Conservation (phyloP, 2,888 invertebrate species). For the Cabera pusaria region DNA sequence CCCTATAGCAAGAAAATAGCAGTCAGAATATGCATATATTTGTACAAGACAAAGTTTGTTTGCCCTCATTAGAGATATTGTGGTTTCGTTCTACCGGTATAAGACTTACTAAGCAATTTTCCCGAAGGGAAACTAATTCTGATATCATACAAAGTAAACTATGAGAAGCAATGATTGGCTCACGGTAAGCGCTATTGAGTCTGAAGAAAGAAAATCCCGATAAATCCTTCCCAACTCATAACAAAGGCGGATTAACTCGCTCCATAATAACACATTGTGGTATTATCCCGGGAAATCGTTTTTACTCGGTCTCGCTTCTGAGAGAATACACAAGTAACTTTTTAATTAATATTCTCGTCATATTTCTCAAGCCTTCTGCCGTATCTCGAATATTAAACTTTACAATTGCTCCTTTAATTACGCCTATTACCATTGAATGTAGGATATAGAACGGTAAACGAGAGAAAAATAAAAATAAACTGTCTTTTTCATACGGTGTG, state of each 20-base stretch:
- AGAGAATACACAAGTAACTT: conserved; percentile 35
- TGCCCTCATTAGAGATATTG: conserved; percentile 22
- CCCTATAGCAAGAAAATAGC: conserved; percentile 18
- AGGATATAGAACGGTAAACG: conserved; percentile 6
- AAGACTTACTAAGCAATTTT: conserved; percentile 13
- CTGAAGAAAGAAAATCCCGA: conserved; percentile 49
- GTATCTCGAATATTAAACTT: conserved; percentile 30
- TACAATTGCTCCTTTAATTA: conserved; percentile 26
- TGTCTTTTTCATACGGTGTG: background rate
- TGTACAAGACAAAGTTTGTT: conserved; percentile 21
- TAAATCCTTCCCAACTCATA: conserved; percentile 63
- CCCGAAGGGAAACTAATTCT: conserved; percentile 19
- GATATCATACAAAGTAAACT: conserved; percentile 16
- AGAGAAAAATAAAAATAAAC: conserved; percentile 1
- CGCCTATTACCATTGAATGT: conserved; percentile 10
- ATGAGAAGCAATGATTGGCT: conserved; percentile 37
- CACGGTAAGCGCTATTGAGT: conserved; percentile 43
- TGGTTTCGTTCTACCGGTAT: conserved; percentile 9
- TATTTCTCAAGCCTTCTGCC: conserved; percentile 32
- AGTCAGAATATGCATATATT: conserved; percentile 17
- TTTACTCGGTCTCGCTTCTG: conserved; percentile 49
- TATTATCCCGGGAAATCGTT: conserved; percentile 49
- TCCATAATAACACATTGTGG: conserved; percentile 62
- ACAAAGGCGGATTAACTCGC: conserved; percentile 66
- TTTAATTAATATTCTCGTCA: conserved; percentile 44